Base-by-base conservation (phyloP, 2,113 vertebrate species). In the Tylochromis polylepis region DNA sequence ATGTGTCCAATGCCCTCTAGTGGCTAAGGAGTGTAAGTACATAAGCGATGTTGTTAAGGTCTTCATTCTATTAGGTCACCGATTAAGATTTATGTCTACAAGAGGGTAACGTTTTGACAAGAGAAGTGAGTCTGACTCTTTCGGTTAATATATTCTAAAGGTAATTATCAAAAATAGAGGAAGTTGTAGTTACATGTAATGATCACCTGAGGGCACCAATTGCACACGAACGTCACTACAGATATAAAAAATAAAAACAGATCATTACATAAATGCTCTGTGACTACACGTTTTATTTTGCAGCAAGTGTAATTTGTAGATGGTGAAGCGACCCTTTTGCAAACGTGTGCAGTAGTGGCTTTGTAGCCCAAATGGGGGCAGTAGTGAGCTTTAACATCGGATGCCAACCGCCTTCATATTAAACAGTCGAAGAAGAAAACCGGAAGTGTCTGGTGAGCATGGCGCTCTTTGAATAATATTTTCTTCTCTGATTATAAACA, bases 381-480 rank as follows among this genome's bases (percentile, higher is more conserved):
- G 16, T 58, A 81, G 8, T 81, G 86, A 88, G 82, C 6, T 1
- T 14, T 2, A 14, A 20, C 3, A 1, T 8, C 11, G 1, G 49
- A 16, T 38, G 12, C 2, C 14, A 5, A 11, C 2, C 20, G 2
- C 14, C 2, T 3, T 10, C 7, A 0, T 6, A 1, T 1, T 24
- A 12, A 20, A 55, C 6, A n/a, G 0, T 10, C 75, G 91, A 93
- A 89, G 83, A 93, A 93, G 88, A 93, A 88, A 79, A 3, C 58
- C 89, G 88, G 92, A 89, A 82, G 78, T 22, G 29, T 62, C 36
- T 27, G 15, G 2, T 75, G 53, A 92, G 95, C 95, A 95, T 95
- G 95, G 94, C 90, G 91, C 38, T 87, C 24, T 67, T 89, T 90
- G 58, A 43, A 56, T 85, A 82, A 83, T 80, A 79, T 67, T 90